Evolutionary conservation across 1,140 invertebrate genomes (phyloP).

Genomic region (Trissolcus basalis): DNA sequence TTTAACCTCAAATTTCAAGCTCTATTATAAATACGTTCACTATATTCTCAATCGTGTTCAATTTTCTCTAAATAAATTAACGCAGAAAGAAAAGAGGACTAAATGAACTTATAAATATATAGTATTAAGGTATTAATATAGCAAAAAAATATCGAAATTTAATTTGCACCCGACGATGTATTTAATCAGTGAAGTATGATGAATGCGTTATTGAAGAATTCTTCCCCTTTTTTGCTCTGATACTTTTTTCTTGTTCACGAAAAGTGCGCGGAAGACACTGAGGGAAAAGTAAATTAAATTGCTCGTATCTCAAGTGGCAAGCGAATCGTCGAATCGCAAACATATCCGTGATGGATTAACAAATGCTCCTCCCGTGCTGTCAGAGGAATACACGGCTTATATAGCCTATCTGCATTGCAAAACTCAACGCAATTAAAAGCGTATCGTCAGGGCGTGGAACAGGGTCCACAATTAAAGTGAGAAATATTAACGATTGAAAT

Average conservation of each 20-base stretch:
- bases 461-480: slow-evolving; percentile 65
- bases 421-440: slow-evolving; percentile 69
- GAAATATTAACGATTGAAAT: slow-evolving; percentile 65
- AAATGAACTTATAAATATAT: too few relatives aligned
- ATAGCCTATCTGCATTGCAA: slow-evolving; percentile 68
- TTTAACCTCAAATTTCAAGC: too few relatives aligned
- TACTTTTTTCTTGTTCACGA: slow-evolving; percentile 3
- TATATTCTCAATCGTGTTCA: too few relatives aligned
- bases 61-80: too few relatives aligned
- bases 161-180: slow-evolving; percentile 22
- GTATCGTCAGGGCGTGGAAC: slow-evolving; percentile 59
- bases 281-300: slow-evolving; percentile 53
- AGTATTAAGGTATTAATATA: slow-evolving; percentile 11
- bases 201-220: slow-evolving; percentile 25
- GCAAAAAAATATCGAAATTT: slow-evolving; percentile 4
- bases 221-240: background rate
- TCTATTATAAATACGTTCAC: too few relatives aligned
- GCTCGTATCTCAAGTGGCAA: slow-evolving; percentile 52
- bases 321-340: slow-evolving; percentile 42
- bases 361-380: slow-evolving; percentile 36
- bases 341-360: slow-evolving; percentile 44
- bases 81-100: too few relatives aligned
- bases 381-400: slow-evolving; percentile 43
- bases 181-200: slow-evolving; percentile 46
- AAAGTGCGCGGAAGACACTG: slow-evolving; percentile 35